Conservation (phyloP, 2,797 vertebrate genomes). For the Ceryle rudis region DNA sequence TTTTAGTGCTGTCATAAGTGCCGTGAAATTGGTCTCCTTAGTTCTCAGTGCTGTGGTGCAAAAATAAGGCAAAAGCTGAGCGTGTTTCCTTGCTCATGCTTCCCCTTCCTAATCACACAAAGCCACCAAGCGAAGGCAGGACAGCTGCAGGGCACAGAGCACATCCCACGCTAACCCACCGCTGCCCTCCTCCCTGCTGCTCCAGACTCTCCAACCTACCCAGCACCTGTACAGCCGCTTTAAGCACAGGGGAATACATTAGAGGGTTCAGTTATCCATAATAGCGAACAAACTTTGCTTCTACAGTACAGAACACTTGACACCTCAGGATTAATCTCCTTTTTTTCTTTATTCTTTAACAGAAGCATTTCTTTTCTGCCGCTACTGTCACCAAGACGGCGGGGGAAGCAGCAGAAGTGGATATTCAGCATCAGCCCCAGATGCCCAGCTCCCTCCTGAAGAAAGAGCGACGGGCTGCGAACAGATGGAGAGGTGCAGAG, state of each 20-base stretch:
- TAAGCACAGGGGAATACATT: neutral
- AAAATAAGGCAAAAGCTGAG: neutral
- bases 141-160: fast-evolving
- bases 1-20: neutral
- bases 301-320: neutral
- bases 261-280: neutral
- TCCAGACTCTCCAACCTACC: neutral
- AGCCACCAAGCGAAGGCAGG: neutral
- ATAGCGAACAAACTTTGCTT: neutral
- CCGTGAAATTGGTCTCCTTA: neutral
- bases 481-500: neutral
- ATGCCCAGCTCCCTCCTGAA: neutral
- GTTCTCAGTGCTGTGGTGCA: neutral
- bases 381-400: neutral
- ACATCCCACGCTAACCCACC: fast-evolving
- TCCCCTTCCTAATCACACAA: neutral
- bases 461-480: fast-evolving
- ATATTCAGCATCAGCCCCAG: neutral
- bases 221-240: neutral
- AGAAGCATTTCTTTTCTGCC: neutral
- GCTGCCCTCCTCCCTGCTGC: neutral
- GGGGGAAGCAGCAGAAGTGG: neutral
- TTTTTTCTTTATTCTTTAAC: neutral
- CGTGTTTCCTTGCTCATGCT: neutral
- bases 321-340: neutral